These are phyloP conservation scores for Desoria tigrina DNA, from an alignment of 2,888 invertebrate species.

Conservation along the genomic window DNA sequence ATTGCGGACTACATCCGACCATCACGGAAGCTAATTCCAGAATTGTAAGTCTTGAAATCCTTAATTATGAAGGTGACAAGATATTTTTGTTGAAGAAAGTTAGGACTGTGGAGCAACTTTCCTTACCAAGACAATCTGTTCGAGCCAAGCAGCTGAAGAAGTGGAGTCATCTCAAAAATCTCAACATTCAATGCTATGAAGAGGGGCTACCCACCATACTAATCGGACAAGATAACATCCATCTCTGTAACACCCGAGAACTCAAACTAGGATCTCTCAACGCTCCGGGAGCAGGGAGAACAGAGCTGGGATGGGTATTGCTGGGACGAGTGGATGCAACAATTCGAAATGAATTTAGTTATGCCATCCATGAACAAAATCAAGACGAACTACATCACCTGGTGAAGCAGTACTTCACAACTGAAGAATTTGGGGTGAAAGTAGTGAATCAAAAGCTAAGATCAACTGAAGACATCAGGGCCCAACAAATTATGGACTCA, in stretches of 20 bases:
- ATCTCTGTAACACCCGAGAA: no score
- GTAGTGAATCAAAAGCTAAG: not conserved
- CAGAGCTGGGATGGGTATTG: slow-evolving; percentile 26
- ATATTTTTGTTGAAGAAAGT: not conserved
- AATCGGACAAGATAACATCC: slow-evolving; percentile 28
- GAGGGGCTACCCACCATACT: slow-evolving; percentile 17
- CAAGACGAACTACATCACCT: no score
- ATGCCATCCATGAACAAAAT: not conserved
- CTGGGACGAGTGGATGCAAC: slow-evolving; percentile 7
- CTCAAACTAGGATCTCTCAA: slow-evolving; percentile 10
- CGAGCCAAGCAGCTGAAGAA: not conserved
- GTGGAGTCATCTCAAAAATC: slow-evolving; percentile 12
- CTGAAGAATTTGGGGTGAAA: slow-evolving; percentile 9
- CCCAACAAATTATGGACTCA: not conserved
- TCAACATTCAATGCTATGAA: not conserved
- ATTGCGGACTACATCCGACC: not conserved
- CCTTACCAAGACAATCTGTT: slow-evolving; percentile 17
- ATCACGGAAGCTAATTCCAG: not conserved
- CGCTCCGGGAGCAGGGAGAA: slow-evolving; percentile 12
- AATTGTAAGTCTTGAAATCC: not conserved
- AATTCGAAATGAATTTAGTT: not conserved
- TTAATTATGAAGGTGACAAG: not conserved
- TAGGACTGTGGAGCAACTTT: not conserved
- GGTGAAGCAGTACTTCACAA: no score
- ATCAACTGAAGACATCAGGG: slow-evolving; percentile 11